Evolutionary conservation across 1,140 invertebrate species (phyloP), one percentile per base, ranked within the genome.

Genomic region (Ips nitidus): DNA sequence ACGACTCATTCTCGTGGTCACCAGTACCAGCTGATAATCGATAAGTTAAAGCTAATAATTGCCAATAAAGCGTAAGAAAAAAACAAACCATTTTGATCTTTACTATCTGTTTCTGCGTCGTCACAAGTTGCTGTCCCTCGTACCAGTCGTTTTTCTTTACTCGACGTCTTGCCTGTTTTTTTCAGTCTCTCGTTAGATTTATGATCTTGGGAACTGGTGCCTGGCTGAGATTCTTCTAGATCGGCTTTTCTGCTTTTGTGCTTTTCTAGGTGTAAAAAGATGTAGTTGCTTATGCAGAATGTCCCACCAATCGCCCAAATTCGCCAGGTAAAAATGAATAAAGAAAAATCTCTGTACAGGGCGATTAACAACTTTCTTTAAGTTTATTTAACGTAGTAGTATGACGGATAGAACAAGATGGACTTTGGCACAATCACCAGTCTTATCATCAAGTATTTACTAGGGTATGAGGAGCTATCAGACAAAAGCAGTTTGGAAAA

Each of bases 121-220:
- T 74, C 73, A 60, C 59, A 74, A 5, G 70, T 60, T 42, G 73
- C 73, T 4, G 50, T 52, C 39, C 57, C 69, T 45, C 70, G 64
- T 2, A 68, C 61, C 4, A 74, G 52, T 64, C 71, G 71, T 53
- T 74, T 74, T 42, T 74, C 73, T 43, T 71, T 71, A 50, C 73
- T 74, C 1, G 69, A 68, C 3, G 67, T 66, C 50, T 70, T 65
- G 39, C 53, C 69, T 43, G 37, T 41, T 68, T 61, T 52, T n/a
- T 40, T 64, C 38, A 55, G 37, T 69, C 59, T 71, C 36, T 67
- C 66, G 5, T 58, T n/a, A 36, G 41, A 2, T 70, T 68, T 68
- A 22, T 66, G 41, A 37, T 4, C 65, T 7, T n/a, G n/a, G 39
- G 22, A 2, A 52, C 63, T 66, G 2, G 53, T 71, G 59, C 57